Conservation (phyloP, 2,888 invertebrate species). For the Philonicus albiceps region DNA sequence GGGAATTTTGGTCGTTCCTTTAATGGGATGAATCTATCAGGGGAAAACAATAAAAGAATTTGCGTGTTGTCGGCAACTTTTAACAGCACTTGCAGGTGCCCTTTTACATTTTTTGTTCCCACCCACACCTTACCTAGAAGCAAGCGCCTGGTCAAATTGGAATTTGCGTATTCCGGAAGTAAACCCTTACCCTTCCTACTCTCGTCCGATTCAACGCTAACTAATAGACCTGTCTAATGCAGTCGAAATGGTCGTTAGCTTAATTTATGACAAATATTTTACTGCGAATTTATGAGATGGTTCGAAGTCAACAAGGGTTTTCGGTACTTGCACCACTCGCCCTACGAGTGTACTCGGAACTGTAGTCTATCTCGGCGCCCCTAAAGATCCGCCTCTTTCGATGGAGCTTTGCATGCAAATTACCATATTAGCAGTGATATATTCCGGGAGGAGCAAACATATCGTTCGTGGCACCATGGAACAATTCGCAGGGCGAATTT, state of each 20-base stretch:
- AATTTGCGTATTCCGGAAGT: neutral
- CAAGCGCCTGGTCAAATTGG: neutral
- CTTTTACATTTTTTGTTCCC: neutral
- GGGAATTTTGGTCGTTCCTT: neutral
- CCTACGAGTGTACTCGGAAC: neutral
- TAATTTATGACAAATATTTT: constrained; percentile 37
- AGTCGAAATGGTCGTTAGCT: constrained; percentile 29
- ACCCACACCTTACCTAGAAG: neutral
- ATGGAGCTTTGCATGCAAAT: constrained; percentile 46
- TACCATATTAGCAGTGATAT: constrained; percentile 47
- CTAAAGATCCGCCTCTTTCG: constrained; percentile 27
- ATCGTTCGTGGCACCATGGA: neutral
- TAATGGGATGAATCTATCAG: neutral
- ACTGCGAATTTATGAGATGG: constrained; percentile 35
- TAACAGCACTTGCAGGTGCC: neutral
- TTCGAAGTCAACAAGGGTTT: constrained; percentile 34
- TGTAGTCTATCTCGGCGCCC: constrained; percentile 14
- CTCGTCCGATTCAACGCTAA: neutral
- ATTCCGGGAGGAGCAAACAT: constrained; percentile 34
- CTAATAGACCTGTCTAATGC: constrained; percentile 39
- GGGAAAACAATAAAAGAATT: neutral
- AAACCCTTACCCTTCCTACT: neutral
- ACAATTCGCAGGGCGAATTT: neutral
- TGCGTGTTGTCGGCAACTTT: neutral
- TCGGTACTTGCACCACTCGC: neutral